Base-by-base conservation (phyloP, 2,888 invertebrate species). In the Chloroclystis v-ata region DNA sequence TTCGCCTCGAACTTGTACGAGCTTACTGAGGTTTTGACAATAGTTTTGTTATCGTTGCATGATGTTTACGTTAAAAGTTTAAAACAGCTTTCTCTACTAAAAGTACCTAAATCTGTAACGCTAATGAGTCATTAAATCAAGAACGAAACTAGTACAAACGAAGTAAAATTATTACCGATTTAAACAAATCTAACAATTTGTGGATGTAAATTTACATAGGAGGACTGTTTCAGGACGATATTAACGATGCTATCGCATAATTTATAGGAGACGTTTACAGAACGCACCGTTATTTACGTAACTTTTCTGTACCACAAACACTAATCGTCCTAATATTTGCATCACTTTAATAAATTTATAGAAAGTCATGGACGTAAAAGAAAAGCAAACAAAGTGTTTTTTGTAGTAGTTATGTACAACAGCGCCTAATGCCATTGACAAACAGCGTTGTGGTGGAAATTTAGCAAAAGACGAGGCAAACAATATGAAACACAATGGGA, bases 241-340 rank as follows among this genome's bases (percentile, higher is more conserved):
- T 57, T 33, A n/a, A n/a, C 14, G 81, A 82, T 79, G 60, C 60
- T 75, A 82, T 82, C 80, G 54, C 57, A 55, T 78, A 79, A 76
- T 81, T 79, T 81, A 81, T 80, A 75, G 72, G 64, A 69, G 69
- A 70, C 67, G 61, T 72, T 80, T 81, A 82, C 78, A 68, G 82
- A 78, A 75, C 69, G 61, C 71, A 61, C 58, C 61, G 45, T 64
- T 62, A 66, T 61, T 59, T 62, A 48, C 52, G 56, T 52, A 52
- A 33, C 59, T 57, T 48, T 54, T 55, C 66, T 71, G 71, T 73
- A 61, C 60, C 62, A 55, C 44, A 47, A 43, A 43, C 11, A 8
- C n/a, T 20, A 20, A 20, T 20, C 20, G 20, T 20, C 20, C 5
- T 20, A 2, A 4, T 20, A 4, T 2, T 20, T 32, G 4, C 13